Evolutionary conservation across 2,797 vertebrate species (phyloP).

Genomic region (Leptatherina wallacei): DNA sequence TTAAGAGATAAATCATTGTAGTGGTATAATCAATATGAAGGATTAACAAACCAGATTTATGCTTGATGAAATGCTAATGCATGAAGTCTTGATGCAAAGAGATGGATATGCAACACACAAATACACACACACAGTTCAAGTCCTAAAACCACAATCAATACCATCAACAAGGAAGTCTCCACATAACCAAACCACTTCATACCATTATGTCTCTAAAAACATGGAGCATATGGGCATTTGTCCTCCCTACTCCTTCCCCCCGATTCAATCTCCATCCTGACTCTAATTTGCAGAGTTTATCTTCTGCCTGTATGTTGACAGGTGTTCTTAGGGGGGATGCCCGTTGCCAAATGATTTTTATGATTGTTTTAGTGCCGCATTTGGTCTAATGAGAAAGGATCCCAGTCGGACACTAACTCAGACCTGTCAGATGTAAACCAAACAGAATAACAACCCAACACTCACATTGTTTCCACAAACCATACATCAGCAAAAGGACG

Average conservation of each 20-base stretch:
- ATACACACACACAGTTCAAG: constrained; percentile 34
- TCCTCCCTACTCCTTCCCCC: constrained; percentile 16
- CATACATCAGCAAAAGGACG: constrained; percentile 66
- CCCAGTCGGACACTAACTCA: constrained; percentile 93
- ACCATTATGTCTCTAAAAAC: constrained; percentile 90
- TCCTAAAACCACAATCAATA: constrained; percentile 96
- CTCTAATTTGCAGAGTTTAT: constrained; percentile 92
- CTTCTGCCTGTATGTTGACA: constrained; percentile 90
- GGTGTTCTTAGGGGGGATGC: constrained; percentile 91
- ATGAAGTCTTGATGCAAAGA: constrained; percentile 85
- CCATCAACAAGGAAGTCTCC: constrained; percentile 89
- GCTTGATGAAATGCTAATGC: constrained; percentile 87
- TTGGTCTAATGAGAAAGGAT: constrained; percentile 97
- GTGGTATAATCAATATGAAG: constrained; percentile 58
- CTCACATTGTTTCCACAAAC: constrained; percentile 71
- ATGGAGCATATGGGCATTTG: constrained; percentile 83
- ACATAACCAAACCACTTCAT: constrained; percentile 88
- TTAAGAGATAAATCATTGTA: constrained; percentile 41
- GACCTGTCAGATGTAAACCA: constrained; percentile 90
- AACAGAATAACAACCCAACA: constrained; percentile 73
- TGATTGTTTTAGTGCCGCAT: constrained; percentile 93
- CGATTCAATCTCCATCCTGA: constrained; percentile 53
- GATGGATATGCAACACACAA: constrained; percentile 79
- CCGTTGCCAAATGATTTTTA: constrained; percentile 95
- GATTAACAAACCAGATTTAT: constrained; percentile 65